Evolutionary conservation across 2,113 vertebrate genomes (phyloP).

Genomic region (Lontra canadensis): DNA sequence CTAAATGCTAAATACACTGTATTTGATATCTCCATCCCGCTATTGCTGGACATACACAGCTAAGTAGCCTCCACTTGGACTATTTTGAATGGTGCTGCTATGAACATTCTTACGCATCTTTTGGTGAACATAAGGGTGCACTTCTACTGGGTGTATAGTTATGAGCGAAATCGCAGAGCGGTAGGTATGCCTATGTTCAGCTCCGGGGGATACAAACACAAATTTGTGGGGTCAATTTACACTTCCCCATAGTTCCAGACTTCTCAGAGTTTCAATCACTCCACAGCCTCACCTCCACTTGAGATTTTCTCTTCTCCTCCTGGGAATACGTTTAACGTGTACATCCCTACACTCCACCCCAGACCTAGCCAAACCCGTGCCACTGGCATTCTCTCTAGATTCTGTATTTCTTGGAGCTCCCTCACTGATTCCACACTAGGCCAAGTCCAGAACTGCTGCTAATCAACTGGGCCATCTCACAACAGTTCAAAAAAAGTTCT

Average conservation of each 20-base stretch:
- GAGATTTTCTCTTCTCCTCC: not conserved
- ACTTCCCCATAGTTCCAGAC: not conserved
- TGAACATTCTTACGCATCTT: not conserved
- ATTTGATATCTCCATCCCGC: not conserved
- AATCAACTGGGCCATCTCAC: not conserved
- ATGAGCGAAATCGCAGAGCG: not conserved
- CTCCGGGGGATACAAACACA: too few species aligned
- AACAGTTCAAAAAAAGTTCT: not conserved
- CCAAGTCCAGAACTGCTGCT: not conserved
- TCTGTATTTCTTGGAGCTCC: not conserved
- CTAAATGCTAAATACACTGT: too few species aligned
- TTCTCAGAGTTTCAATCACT: not conserved
- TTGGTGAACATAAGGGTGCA: not conserved
- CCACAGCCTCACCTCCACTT: too few species aligned
- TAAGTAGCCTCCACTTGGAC: not conserved
- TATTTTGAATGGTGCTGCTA: not conserved
- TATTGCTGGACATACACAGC: rapidly evolving
- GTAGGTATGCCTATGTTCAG: not conserved
- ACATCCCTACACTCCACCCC: not conserved
- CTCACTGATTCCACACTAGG: too few species aligned
- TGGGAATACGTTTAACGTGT: not conserved
- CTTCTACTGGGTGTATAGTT: not conserved
- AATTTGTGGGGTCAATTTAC: not conserved
- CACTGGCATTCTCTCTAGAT: not conserved
- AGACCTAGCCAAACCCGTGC: not conserved